phyloP scores from a whole-genome alignment of 2,888 invertebrate species.

The Chromoteleia sp. region DNA sequence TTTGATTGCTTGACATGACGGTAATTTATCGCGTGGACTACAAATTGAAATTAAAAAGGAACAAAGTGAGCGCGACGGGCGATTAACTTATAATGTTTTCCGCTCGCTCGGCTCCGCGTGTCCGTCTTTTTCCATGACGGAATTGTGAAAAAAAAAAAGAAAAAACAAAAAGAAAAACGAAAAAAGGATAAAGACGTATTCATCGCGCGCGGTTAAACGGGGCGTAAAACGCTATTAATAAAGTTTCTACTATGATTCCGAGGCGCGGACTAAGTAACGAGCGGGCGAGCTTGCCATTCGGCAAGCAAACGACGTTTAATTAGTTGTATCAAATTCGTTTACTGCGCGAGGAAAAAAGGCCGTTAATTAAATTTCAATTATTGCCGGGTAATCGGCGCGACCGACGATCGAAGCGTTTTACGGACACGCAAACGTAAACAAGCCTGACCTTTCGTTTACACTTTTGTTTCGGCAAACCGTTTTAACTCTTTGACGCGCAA shows the following conservation, averaged over 20 bases:
- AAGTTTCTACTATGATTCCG: conserved; percentile 48
- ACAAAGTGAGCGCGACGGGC: not conserved
- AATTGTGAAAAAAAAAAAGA: conserved; percentile 2
- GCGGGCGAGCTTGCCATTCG: conserved; percentile 21
- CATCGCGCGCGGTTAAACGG: conserved; percentile 55
- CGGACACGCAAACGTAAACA: conserved; percentile 41
- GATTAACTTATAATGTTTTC: conserved; percentile 38
- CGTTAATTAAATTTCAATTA: conserved; percentile 56
- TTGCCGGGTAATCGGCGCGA: conserved; percentile 38
- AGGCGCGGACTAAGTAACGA: conserved; percentile 45
- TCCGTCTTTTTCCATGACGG: conserved; percentile 14
- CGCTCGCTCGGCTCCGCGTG: conserved; percentile 13
- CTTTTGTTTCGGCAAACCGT: conserved; percentile 43
- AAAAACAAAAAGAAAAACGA: not conserved
- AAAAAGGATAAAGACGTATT: conserved; percentile 47
- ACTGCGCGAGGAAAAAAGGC: conserved; percentile 17
- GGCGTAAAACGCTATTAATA: conserved; percentile 65
- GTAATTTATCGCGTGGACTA: not conserved
- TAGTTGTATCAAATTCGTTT: conserved; percentile 58
- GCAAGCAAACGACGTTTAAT: conserved; percentile 41
- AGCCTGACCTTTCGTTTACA: conserved; percentile 50
- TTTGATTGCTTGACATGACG: conserved; percentile 9
- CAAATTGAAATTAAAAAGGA: conserved; percentile 24
- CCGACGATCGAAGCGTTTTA: conserved; percentile 24
- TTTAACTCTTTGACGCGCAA: conserved; percentile 45